Evolutionary conservation across 2,797 vertebrate species (phyloP).

Genomic region (Leucoraja ocellata): DNA sequence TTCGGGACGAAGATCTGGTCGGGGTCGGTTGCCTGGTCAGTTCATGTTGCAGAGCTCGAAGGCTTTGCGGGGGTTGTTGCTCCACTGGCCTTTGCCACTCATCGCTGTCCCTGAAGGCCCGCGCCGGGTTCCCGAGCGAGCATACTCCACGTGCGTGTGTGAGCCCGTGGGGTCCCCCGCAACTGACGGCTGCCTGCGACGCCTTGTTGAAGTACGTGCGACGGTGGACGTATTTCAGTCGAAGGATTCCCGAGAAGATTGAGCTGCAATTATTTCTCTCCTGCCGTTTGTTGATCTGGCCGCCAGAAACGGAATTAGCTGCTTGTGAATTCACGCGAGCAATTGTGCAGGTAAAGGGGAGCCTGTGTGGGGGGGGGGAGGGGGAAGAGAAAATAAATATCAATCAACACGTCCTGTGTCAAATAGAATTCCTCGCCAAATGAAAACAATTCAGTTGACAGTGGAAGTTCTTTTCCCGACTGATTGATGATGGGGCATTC

Average conservation of each 20-base stretch:
- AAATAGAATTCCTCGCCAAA: not conserved
- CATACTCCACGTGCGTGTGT: not conserved
- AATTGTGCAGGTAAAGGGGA: not conserved
- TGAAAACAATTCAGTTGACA: not conserved
- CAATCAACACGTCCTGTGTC: not conserved
- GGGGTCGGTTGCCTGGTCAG: too few relatives aligned
- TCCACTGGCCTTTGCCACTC: not conserved
- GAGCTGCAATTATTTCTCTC: not conserved
- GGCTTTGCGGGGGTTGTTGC: not conserved
- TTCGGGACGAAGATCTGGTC: not conserved
- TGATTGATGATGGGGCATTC: not conserved
- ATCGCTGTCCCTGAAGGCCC: not conserved
- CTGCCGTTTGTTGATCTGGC: not conserved
- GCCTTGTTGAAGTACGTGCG: too few relatives aligned
- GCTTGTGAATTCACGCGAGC: not conserved
- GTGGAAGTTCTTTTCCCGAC: not conserved
- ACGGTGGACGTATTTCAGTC: not conserved
- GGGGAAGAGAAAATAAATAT: constrained; percentile 2
- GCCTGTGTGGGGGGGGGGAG: not conserved
- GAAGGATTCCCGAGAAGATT: not conserved
- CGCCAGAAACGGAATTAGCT: too few relatives aligned
- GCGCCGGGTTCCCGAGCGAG: too few relatives aligned
- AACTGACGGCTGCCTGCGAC: not conserved
- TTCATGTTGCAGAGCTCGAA: not conserved
- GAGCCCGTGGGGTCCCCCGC: not conserved